Conservation (phyloP, 2,113 vertebrate genomes). For the Silurus asotus region DNA sequence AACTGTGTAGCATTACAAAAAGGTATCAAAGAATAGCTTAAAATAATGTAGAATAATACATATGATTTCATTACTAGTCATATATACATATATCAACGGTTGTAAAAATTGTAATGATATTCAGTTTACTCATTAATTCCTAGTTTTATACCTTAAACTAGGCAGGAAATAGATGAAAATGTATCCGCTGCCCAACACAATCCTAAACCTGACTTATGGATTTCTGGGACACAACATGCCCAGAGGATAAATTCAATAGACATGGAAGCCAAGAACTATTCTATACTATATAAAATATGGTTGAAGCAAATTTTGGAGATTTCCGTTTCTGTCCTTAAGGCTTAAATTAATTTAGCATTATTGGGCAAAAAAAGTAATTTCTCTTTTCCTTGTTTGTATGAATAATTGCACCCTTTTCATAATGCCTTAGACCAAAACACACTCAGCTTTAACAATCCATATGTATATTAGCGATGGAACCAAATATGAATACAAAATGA, state of each 20-base stretch:
- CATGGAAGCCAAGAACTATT: neutral
- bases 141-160: neutral
- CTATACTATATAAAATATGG: neutral
- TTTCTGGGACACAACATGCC: neutral
- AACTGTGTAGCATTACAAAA: neutral
- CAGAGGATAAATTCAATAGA: neutral
- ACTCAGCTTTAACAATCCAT: neutral
- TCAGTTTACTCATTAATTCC: neutral
- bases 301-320: neutral
- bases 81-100: neutral
- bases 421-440: neutral
- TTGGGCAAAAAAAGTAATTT: neutral
- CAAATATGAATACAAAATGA: neutral
- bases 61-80: neutral
- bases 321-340: neutral
- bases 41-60: too few species aligned
- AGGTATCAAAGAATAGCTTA: too few species aligned
- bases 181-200: neutral
- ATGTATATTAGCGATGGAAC: neutral
- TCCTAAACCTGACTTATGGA: neutral
- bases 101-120: neutral
- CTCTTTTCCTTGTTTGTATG: neutral
- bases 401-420: neutral
- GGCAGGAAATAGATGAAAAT: neutral
- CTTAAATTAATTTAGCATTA: neutral